Evolutionary conservation across 2,888 invertebrate genomes (phyloP), one percentile per base, ranked within the genome.

Genomic region (Acrobasis repandana): DNA sequence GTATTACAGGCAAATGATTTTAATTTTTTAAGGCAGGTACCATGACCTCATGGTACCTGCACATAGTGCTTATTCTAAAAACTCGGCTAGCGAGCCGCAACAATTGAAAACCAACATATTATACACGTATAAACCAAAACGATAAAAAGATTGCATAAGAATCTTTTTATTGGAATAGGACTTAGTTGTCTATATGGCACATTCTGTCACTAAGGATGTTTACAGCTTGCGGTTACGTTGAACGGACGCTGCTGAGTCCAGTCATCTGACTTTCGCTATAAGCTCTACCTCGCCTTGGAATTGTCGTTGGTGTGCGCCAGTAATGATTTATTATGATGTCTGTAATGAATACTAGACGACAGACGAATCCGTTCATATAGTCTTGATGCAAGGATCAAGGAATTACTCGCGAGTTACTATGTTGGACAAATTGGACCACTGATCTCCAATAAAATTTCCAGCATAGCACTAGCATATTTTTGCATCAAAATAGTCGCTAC

Each of bases 231-330:
- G 54, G 54, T 54, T 20, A 38, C 43, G 38, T 54, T 20, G 43
- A 54, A 38, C 54, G 54, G 38, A 38, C 54, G 38, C 38, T 20
- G 38, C 54, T 20, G 6, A 36, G 15, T 16, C 18, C 54, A 38
- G 38, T 20, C 54, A 54, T 54, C 54, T 20, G 54, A 54, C 54
- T 54, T 54, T 54, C 54, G 54, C 54, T 54, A 16, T 20, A 38
- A 54, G 54, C 54, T 38, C 18, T n/a, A 1, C 34, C 14, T 54
- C 54, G 54, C 54, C 54, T 54, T 54, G 38, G 38, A 20, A 54
- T 38, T n/a, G 38, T 18, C 11, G 14, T 38, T 9, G 16, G 18
- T 43, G 43, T n/a, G n/a, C 43, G n/a, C 14, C 43, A 43, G 11
- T 43, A 43, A 43, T n/a, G 4, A 43, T n/a, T 43, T 43, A 43